phyloP scores from a whole-genome alignment of 2,888 invertebrate species.

The Archips crataeganus region DNA sequence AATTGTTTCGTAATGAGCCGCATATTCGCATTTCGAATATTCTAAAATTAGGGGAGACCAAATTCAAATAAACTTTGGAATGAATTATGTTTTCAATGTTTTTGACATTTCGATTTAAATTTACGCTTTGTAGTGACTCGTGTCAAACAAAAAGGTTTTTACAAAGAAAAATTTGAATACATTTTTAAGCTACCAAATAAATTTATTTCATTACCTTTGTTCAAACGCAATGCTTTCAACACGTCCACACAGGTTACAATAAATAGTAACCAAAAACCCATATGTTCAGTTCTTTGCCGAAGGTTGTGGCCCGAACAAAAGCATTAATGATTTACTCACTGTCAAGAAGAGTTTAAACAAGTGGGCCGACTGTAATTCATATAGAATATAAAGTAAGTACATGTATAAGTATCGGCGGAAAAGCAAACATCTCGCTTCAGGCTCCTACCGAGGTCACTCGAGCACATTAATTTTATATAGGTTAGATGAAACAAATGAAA shows the following conservation, averaged over 20 bases:
- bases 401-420: neutral
- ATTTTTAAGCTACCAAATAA: neutral
- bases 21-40: slow-evolving; percentile 41
- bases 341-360: slow-evolving; percentile 45
- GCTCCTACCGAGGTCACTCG: neutral
- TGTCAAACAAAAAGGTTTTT: neutral
- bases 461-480: slow-evolving; percentile 16
- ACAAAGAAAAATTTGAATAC: neutral
- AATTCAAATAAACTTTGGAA: slow-evolving; percentile 3
- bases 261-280: slow-evolving; percentile 7
- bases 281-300: slow-evolving; percentile 6
- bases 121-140: neutral
- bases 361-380: slow-evolving; percentile 26
- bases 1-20: slow-evolving; percentile 70
- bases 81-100: neutral
- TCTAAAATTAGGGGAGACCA: slow-evolving; percentile 6
- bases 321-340: slow-evolving; percentile 62
- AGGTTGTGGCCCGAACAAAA: slow-evolving; percentile 52
- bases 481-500: slow-evolving; percentile 3
- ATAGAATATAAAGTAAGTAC: slow-evolving; percentile 43
- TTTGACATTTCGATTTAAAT: neutral
- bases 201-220: neutral
- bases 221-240: slow-evolving; percentile 2
- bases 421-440: slow-evolving; percentile 10
- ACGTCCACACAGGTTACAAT: slow-evolving; percentile 10